These are phyloP conservation scores for Carettochelys insculpta DNA, from an alignment of 2,113 vertebrate species.

Conservation along the genomic window DNA sequence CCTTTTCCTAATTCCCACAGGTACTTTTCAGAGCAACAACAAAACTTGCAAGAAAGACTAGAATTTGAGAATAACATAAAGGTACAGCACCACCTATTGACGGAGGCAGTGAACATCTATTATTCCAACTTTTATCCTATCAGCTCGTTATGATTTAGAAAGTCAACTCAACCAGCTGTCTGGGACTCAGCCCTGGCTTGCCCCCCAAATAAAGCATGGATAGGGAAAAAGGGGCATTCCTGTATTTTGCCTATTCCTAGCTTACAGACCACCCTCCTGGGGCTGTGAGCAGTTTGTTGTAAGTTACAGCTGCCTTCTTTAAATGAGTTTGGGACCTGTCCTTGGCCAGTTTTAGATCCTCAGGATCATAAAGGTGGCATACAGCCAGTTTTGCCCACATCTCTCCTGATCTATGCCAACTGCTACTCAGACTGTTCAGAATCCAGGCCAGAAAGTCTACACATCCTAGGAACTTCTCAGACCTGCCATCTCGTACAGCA, in stretches of 20 bases:
- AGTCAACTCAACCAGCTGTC: not conserved
- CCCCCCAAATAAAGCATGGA: not conserved
- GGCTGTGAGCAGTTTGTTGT: not conserved
- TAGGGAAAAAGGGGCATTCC: not conserved
- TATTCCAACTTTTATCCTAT: not conserved
- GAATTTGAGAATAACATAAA: not conserved
- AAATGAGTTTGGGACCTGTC: not conserved
- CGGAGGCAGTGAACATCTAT: not conserved
- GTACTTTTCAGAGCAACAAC: not conserved
- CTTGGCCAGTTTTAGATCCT: not conserved
- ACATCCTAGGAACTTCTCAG: not conserved
- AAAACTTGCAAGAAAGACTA: fast-evolving
- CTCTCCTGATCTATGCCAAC: not conserved
- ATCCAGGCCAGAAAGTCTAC: not conserved
- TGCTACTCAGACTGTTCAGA: not conserved
- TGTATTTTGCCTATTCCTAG: not conserved
- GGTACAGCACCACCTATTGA: fast-evolving
- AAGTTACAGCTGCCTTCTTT: not conserved
- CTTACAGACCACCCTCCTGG: not conserved
- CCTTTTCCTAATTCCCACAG: not conserved
- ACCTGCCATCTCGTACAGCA: not conserved
- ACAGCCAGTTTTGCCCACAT: not conserved
- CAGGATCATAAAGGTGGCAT: not conserved
- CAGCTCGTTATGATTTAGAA: not conserved
- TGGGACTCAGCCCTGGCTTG: too few relatives aligned